Conservation (phyloP, 2,113 vertebrate species). For the Menidia beryllina region DNA sequence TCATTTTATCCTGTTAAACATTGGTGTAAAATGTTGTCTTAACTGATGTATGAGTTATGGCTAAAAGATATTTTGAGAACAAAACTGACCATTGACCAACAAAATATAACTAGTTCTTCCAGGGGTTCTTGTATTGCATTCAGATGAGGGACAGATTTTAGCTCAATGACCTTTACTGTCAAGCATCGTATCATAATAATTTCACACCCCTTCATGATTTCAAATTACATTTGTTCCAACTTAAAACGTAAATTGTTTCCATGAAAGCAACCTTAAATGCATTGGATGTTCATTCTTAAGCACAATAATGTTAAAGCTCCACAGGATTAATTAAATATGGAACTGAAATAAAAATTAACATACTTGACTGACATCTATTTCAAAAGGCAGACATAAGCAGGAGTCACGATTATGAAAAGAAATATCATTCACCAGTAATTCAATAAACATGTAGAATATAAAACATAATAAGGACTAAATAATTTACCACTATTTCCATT, state of each 20-base stretch:
- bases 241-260: not conserved
- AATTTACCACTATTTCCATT: not conserved
- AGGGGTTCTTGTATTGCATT: not conserved
- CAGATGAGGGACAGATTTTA: not conserved
- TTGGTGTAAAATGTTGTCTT: not conserved
- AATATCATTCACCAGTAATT: not conserved
- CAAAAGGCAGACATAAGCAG: not conserved
- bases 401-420: not conserved
- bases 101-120: not conserved
- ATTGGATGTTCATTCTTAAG: not conserved
- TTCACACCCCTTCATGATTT: not conserved
- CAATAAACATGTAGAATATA: not conserved
- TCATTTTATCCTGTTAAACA: not conserved
- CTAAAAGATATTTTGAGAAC: not conserved
- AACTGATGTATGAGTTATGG: not conserved
- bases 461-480: not conserved
- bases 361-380: not conserved
- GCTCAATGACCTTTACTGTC: not conserved
- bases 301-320: not conserved
- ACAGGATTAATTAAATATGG: not conserved
- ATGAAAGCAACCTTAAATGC: not conserved
- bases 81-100: not conserved
- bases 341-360: not conserved
- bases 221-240: not conserved
- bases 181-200: not conserved